phyloP scores from a whole-genome alignment of 2,888 invertebrate genomes.

The Elgonia sp. region DNA sequence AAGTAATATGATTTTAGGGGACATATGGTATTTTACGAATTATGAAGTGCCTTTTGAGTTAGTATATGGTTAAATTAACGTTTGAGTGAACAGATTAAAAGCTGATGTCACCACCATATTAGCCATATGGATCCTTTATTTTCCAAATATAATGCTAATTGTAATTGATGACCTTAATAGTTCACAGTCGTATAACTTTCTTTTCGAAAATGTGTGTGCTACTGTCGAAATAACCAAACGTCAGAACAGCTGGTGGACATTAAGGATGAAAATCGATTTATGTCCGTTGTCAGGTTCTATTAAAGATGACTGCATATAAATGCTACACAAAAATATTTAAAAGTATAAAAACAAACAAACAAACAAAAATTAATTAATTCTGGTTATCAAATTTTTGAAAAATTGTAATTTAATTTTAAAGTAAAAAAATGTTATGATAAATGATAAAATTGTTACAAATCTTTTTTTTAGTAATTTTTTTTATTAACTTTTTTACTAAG shows the following conservation, averaged over 20 bases:
- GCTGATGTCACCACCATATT: constrained; percentile 78
- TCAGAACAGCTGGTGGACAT: constrained; percentile 72
- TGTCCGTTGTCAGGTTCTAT: constrained; percentile 73
- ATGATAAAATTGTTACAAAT: too few species aligned
- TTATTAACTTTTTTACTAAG: too few species aligned
- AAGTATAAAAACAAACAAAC: too few species aligned
- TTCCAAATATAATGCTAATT: constrained; percentile 85
- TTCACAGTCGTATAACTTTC: constrained; percentile 83
- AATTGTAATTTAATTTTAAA: too few species aligned
- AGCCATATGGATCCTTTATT: constrained; percentile 83
- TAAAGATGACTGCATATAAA: constrained; percentile 54
- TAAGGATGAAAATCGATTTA: constrained; percentile 68
- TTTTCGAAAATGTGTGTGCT: constrained; percentile 75
- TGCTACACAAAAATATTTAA: too few species aligned
- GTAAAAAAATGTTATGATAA: too few species aligned
- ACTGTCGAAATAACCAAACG: constrained; percentile 49
- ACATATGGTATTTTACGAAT: constrained; percentile 51
- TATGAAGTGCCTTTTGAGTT: constrained; percentile 60
- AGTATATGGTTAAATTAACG: constrained; percentile 40
- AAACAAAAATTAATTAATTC: too few species aligned
- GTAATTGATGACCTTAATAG: constrained; percentile 85
- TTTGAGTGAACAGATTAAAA: constrained; percentile 68
- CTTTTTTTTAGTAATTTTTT: too few species aligned
- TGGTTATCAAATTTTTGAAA: too few species aligned
- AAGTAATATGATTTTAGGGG: not conserved